A percentile compares a stretch with the other conserved stretches of the same genome.
Evolutionary conservation across 2,113 vertebrate species (phyloP).

Genomic region (Tragulus kanchil): DNA sequence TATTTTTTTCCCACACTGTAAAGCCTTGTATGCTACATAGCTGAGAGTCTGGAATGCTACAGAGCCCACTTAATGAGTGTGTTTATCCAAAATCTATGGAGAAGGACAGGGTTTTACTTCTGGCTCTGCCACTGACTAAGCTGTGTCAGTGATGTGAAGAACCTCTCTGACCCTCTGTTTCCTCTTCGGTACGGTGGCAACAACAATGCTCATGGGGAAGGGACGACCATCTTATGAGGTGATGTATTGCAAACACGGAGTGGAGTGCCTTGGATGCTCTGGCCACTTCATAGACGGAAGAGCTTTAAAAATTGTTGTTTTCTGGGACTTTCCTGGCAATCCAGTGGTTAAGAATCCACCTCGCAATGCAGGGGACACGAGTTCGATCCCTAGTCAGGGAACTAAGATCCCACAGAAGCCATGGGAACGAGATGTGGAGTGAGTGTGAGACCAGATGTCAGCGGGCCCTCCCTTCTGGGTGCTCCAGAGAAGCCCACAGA

Average conservation of each 20-base stretch:
- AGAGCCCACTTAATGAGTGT: background rate
- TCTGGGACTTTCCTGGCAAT: background rate
- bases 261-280: fast-evolving
- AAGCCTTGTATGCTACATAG: background rate
- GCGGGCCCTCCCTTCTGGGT: background rate
- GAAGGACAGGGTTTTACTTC: background rate
- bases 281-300: background rate
- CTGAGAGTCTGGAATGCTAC: background rate
- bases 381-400: background rate
- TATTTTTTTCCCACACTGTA: background rate
- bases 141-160: background rate
- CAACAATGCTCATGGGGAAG: background rate
- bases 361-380: background rate
- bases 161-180: background rate
- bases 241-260: background rate
- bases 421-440: background rate
- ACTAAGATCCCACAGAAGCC: background rate
- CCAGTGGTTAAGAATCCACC: background rate
- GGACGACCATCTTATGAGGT: background rate
- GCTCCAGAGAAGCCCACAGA: fast-evolving
- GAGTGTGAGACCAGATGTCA: background rate
- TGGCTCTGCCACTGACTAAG: background rate
- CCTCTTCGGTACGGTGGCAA: background rate
- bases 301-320: background rate
- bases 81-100: background rate